Percentiles rank a stretch among this genome's conserved stretches.
Evolutionary conservation across 2,797 vertebrate genomes (phyloP).

Genomic region (Aselliscus stoliczkanus): DNA sequence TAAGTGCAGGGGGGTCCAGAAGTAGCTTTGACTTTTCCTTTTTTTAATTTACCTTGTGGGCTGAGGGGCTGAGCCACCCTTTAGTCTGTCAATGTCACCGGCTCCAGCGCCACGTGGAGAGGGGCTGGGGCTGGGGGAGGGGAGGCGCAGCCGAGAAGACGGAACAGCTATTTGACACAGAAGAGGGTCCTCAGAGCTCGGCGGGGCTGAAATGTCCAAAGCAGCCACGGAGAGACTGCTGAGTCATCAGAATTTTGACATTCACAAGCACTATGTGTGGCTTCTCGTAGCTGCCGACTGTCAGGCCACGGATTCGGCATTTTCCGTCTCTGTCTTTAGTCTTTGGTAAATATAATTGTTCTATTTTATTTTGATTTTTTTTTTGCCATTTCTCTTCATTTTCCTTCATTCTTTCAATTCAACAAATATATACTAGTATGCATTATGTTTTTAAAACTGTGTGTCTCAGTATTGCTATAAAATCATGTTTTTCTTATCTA

Average conservation of each 20-base stretch:
- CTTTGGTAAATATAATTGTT: not conserved
- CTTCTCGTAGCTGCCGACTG: not conserved
- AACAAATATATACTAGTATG: not conserved
- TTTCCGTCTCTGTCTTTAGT: not conserved
- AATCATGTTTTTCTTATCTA: not conserved
- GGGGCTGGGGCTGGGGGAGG: not conserved
- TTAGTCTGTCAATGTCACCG: constrained; percentile 81
- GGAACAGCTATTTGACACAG: constrained; percentile 60
- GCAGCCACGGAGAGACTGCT: constrained; percentile 17
- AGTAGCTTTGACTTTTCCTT: constrained; percentile 84
- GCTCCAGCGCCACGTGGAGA: constrained; percentile 55
- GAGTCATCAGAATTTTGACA: constrained; percentile 30
- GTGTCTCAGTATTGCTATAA: not conserved
- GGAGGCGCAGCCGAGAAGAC: not conserved
- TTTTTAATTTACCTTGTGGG: constrained; percentile 84
- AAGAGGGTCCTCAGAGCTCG: not conserved
- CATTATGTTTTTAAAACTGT: not conserved
- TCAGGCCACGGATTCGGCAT: fast-evolving
- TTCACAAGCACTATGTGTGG: not conserved
- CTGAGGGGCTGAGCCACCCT: constrained; percentile 80
- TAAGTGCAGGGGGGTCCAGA: constrained; percentile 72
- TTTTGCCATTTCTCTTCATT: not conserved
- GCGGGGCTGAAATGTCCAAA: constrained; percentile 39
- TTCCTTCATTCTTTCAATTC: not conserved
- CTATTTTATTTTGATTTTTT: not conserved